Base-by-base conservation (phyloP, 2,797 vertebrate genomes). In the Poeciliopsis turneri region DNA sequence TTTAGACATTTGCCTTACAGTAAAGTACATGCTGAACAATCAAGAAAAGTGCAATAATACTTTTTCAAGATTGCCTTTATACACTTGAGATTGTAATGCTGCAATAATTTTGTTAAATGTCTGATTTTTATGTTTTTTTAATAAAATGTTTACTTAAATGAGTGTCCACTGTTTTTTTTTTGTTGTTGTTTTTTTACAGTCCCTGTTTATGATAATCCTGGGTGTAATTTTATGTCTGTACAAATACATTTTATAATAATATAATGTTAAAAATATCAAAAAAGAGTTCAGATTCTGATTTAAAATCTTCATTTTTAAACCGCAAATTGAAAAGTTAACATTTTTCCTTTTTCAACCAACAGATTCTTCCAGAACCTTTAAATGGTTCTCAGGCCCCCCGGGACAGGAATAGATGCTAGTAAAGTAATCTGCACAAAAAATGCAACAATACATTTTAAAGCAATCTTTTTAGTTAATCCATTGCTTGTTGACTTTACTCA, bases 61-160 rank as follows among this genome's bases (percentile, higher is more conserved):
- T 79, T 84, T 89, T 85, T 89, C 70, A 89, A 87, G 80, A 86
- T 90, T 92, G 95, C 93, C 90, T 96, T 94, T 94, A 89, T 90
- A 92, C 76, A 88, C 83, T 88, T 90, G 82, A 90, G 85, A 91
- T 90, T 89, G 82, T 88, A 78, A 79, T 90, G 82, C 87, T 92
- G 82, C 82, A 87, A 82, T 91, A 82, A 82, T 78, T 91, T 91
- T 92, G 90, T 86, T 77, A 83, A 87, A 81, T 74, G 25, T 81
- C 80, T 57, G 30, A 82, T 81, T 89, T 87, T 88, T 82, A 72
- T 82, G 81, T 73, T 91, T 91, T 43, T 92, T 78, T 53, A 92
- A 92, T 93, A 93, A 95, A 95, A 78, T 90, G 84, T 92, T 92
- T 94, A 90, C 90, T 66, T 90, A 88, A 71, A 82, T 66, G 6